Conservation (phyloP, 2,888 invertebrate genomes). For the Dendrolimus pini region DNA sequence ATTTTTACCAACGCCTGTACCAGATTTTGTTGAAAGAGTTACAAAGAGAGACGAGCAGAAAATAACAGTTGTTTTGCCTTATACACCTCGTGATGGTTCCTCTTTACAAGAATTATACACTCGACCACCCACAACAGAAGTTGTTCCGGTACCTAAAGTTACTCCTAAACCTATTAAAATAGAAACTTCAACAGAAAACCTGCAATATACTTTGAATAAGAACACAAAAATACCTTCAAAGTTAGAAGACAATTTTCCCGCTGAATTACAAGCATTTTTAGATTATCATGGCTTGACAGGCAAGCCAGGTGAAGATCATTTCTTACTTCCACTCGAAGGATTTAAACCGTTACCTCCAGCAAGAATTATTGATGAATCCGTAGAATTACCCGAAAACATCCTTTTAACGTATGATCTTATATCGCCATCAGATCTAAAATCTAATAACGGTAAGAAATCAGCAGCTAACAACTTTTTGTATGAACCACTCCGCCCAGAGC, state of each 20-base stretch:
- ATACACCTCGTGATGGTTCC: constrained; percentile 74
- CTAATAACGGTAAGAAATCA: constrained; percentile 20
- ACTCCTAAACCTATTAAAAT: constrained; percentile 37
- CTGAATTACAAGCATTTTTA: constrained; percentile 58
- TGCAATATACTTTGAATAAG: constrained; percentile 31
- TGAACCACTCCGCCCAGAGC: constrained; percentile 53
- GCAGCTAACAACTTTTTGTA: constrained; percentile 48
- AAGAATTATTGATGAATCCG: constrained; percentile 49
- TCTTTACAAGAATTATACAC: constrained; percentile 80
- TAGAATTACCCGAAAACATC: constrained; percentile 63
- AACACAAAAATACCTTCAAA: constrained; percentile 34
- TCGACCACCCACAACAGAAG: constrained; percentile 78
- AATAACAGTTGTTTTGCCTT: constrained; percentile 81
- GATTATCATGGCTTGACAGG: constrained; percentile 58
- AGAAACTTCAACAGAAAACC: constrained; percentile 26
- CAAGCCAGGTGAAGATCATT: constrained; percentile 53
- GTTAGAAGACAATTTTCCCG: constrained; percentile 42
- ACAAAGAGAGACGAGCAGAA: constrained; percentile 51
- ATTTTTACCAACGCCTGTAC: constrained; percentile 16
- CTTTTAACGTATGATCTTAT: constrained; percentile 59
- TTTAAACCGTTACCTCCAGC: constrained; percentile 65
- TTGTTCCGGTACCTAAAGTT: constrained; percentile 54
- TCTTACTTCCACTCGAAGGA: constrained; percentile 59
- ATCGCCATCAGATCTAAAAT: constrained; percentile 37
- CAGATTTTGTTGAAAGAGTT: constrained; percentile 34